A percentile compares a stretch with the other conserved stretches of the same genome.
Evolutionary conservation across 2,113 vertebrate genomes (phyloP).

Genomic region (Hippolais icterina): DNA sequence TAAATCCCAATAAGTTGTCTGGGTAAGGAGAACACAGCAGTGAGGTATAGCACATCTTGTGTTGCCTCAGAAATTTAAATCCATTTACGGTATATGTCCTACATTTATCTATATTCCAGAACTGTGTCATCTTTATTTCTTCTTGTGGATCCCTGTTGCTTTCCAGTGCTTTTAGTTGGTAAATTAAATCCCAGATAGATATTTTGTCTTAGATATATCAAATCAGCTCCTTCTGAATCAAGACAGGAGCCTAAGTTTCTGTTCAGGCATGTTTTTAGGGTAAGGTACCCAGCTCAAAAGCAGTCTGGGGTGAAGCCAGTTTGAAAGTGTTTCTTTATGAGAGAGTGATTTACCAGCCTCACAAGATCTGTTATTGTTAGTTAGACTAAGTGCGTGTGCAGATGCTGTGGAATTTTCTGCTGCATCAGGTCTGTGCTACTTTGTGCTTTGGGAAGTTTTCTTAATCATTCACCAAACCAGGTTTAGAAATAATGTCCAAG

Average conservation of each 20-base stretch:
- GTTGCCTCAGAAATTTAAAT: conserved; percentile 12
- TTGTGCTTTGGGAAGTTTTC: background rate
- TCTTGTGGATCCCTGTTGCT: background rate
- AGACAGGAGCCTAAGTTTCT: background rate
- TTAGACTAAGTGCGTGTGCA: background rate
- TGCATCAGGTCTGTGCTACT: background rate
- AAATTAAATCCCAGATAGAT: background rate
- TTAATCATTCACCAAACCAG: background rate
- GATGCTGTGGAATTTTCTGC: background rate
- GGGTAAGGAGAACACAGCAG: background rate
- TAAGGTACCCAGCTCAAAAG: background rate
- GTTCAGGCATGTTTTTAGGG: background rate
- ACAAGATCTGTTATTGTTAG: background rate
- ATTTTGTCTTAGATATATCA: background rate
- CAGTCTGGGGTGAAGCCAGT: background rate
- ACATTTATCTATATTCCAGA: conserved; percentile 9
- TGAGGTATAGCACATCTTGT: background rate
- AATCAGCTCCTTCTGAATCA: background rate
- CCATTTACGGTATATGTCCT: background rate
- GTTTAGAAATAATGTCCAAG: background rate
- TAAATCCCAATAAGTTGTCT: background rate
- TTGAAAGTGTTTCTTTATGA: background rate
- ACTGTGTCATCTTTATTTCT: background rate
- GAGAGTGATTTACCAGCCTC: background rate
- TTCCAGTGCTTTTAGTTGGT: background rate